These are phyloP conservation scores for Neolamprologus kungweensis DNA, from an alignment of 2,113 vertebrate species.

Conservation along the genomic window DNA sequence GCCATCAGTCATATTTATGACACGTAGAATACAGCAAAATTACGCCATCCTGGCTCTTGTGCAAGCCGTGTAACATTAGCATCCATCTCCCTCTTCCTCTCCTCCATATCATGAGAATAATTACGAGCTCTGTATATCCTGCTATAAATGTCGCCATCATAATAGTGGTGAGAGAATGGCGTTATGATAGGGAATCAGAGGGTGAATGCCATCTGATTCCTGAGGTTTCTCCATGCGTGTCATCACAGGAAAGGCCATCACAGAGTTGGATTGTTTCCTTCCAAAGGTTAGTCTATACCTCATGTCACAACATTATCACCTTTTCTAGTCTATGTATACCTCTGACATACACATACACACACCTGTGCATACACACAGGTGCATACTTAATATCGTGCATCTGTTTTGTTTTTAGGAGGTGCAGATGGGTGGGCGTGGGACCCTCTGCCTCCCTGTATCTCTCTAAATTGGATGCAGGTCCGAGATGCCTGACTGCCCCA, in stretches of 20 bases:
- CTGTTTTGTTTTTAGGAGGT: slow-evolving; percentile 52
- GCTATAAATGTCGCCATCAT: slow-evolving; percentile 3
- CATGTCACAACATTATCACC: slow-evolving; percentile 34
- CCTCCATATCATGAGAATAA: slow-evolving; percentile 42
- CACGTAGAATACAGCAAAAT: slow-evolving; percentile 39
- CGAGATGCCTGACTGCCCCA: slow-evolving; percentile 65
- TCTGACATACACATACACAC: slow-evolving; percentile 11
- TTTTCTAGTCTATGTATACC: slow-evolving; percentile 11
- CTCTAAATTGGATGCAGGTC: slow-evolving; percentile 64
- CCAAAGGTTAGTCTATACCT: slow-evolving; percentile 60
- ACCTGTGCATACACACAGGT: background rate
- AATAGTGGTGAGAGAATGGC: slow-evolving; percentile 32
- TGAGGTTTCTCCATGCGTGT: slow-evolving; percentile 69
- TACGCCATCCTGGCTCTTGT: slow-evolving; percentile 21
- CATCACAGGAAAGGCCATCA: slow-evolving; percentile 69
- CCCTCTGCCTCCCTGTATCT: slow-evolving; percentile 27
- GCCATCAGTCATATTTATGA: slow-evolving; percentile 64
- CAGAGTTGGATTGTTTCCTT: slow-evolving; percentile 59
- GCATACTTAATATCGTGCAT: slow-evolving; percentile 31
- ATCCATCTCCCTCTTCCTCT: slow-evolving; percentile 15
- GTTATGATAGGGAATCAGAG: slow-evolving; percentile 54
- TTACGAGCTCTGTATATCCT: slow-evolving; percentile 39
- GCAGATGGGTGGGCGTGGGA: background rate
- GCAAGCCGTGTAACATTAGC: slow-evolving; percentile 32
- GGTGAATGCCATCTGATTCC: slow-evolving; percentile 72